These are phyloP conservation scores for Meteorus sp. DNA, from an alignment of 1,140 invertebrate genomes.

Conservation along the genomic window DNA sequence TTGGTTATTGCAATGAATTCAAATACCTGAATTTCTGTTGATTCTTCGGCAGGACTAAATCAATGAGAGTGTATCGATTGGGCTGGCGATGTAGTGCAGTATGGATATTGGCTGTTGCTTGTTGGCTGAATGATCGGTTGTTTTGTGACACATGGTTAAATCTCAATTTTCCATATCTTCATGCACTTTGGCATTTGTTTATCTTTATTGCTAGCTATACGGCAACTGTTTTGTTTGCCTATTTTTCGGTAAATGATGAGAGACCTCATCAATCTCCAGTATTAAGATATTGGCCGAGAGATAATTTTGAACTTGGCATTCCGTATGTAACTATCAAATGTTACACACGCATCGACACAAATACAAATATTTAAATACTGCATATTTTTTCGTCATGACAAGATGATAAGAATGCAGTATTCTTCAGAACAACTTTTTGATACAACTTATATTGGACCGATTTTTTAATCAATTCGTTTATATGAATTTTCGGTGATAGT, in stretches of 20 bases:
- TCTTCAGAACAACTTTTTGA: too few species aligned
- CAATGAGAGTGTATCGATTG: conserved; percentile 66
- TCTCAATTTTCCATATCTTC: conserved; percentile 77
- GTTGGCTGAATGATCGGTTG: conserved; percentile 76
- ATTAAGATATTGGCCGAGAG: conserved; percentile 73
- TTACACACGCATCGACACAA: conserved; percentile 58
- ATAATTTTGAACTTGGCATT: conserved; percentile 75
- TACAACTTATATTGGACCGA: too few species aligned
- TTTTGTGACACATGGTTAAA: conserved; percentile 78
- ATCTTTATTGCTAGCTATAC: conserved; percentile 79
- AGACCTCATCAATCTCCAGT: conserved; percentile 69
- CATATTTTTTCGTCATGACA: background rate
- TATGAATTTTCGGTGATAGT: too few species aligned
- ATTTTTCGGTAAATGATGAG: conserved; percentile 74
- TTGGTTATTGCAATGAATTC: conserved; percentile 10
- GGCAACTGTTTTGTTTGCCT: conserved; percentile 74
- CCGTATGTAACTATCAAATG: conserved; percentile 71
- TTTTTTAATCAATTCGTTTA: too few species aligned
- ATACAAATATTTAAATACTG: conserved; percentile 56
- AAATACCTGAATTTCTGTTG: conserved; percentile 37
- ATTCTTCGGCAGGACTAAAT: conserved; percentile 69
- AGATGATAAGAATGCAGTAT: background rate
- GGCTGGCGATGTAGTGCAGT: conserved; percentile 68
- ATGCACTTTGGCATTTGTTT: conserved; percentile 79
- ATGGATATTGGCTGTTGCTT: conserved; percentile 70